Evolutionary conservation across 2,113 vertebrate species (phyloP), one percentile per base, ranked within the genome.

Genomic region (Protomyctophum bolini): DNA sequence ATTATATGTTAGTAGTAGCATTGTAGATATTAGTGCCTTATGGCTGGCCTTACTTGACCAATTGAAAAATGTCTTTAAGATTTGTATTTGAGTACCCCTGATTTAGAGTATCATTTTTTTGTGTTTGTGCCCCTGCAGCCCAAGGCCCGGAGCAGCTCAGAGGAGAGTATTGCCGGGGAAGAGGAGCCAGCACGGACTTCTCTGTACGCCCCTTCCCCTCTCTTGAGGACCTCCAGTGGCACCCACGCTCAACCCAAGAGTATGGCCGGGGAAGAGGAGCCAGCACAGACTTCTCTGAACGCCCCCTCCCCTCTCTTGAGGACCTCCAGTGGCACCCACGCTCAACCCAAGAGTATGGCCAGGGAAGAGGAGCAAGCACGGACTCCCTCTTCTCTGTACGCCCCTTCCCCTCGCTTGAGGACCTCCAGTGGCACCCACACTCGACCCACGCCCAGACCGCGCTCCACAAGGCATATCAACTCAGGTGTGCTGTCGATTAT

Each of bases 221-320:
- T 94, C 58, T 81, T 93, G 8, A 91, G 95, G 14, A 95, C 95
- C 46, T 93, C 93, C 60, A 96, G 96, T 0, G 93, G 94, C 10
- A 93, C 95, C 0, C 86, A 92, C 0, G 74, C 85, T 14, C 67
- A 87, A 49, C 82, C 87, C 2, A 8, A n/a, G n/a, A n/a, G 88
- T 49, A 28, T 92, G 60, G 49, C 84, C 0, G 72, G 83, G 4
- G 93, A 92, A 0, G 91, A 92, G 0, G 89, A 92, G 0, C 79
- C 82, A 5, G 6, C 3, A 0, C 86, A 69, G 21, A 66, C 48
- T 63, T 70, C 73, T 0, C 81, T 84, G 11, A 63, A 66, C 8
- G 82, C 82, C 73, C 89, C 92, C 0, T 6, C 86, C 1, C 88
- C 93, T 0, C 82, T 94, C 58, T 81, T 93, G 8, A 91, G 95